Evolutionary conservation across 1,140 invertebrate genomes (phyloP), one percentile per base, ranked within the genome.

Genomic region (Oryctes rhinoceros): DNA sequence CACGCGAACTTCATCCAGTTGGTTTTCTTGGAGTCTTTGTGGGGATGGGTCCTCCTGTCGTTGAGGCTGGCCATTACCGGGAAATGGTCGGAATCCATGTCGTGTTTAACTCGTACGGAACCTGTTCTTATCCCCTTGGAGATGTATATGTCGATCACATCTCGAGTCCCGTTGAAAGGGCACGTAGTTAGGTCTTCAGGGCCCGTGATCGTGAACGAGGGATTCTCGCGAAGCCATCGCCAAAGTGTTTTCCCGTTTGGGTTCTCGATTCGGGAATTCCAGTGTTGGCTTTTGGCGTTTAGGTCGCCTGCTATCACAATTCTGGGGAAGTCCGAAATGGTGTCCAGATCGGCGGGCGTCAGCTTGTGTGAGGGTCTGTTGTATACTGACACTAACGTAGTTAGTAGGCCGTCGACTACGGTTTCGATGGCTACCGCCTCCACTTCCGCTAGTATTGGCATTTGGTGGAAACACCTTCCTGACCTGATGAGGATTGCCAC

Each of bases 1-100:
- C 48, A 78, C 3, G 37, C 18, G 18, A 78, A 78, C 24, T 59
- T 49, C 44, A 53, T 62, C 77, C 77, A 78, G 47, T 78, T 59
- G 2, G 53, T 78, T 53, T 37, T 62, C 18, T 9, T 67, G 13
- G 13, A 6, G 4, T 3, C 4, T 4, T 10, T 15, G 15, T 1
- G 9, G 3, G 47, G 47, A 3, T 1, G 2, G 3, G 13, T 59
- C 18, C 49, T 78, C n/a, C 18, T 7, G 4, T 30, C 24, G 1
- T 5, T 7, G 0, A 30, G 11, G 5, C 24, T 15, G 11, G 10
- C 35, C 11, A 62, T 0, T 3, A 78, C 49, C 10, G 77, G n/a
- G 49, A 20, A 78, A 18, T 62, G 77, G 59, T 78, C 77, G 24
- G 77, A 78, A 4, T 49, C 6, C 49, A 78, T 15, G 15, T 13